Base-by-base conservation (phyloP, 2,797 vertebrate genomes). In the Parauchenoglanis ngamensis region DNA sequence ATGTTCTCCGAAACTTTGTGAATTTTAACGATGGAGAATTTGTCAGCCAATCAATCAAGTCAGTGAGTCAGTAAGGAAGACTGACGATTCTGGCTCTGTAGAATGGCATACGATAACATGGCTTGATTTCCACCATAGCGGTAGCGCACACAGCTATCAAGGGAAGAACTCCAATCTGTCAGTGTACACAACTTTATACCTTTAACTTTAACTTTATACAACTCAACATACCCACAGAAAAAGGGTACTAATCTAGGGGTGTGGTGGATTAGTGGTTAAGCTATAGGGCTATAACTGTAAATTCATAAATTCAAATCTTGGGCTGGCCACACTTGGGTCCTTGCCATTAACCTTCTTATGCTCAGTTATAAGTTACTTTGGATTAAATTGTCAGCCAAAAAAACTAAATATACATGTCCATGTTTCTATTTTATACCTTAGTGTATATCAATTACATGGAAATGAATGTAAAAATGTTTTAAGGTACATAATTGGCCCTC, bases 21-120 rank as follows among this genome's bases (percentile, higher is more conserved):
- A 25, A 77, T 54, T 65, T 82, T n/a, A 46, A 28, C 23, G 4
- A 49, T 19, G 61, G 44, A 7, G 4, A 28, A 23, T 68, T 70
- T 83, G 28, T 31, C 63, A 84, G 52, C 25, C 63, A 13, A 8
- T 83, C 46, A 83, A 70, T 54, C 63, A 35, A 35, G 28, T 70
- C 65, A 83, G 17, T 31, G 63, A 68, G 65, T 84, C 82, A 84
- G 28, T 57, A 52, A 84, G 59, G 25, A 65, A 82, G 80, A 83
- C 52, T 52, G 80, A 52, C 25, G 21, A 25, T 68, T 68, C 63
- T 54, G 81, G 46, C 81, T 49, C 6, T 21, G n/a, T 68, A 63
- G n/a, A 52, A 67, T 1, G 6, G 81, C 63, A 54, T 35, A 31
- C 46, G 67, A 63, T 83, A 83, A 83, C 63, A 83, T 68, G 10